A percentile compares a stretch with the other conserved stretches of the same genome.
Conservation (phyloP, 2,888 invertebrate species). For the Aleiodes leptofemur region DNA sequence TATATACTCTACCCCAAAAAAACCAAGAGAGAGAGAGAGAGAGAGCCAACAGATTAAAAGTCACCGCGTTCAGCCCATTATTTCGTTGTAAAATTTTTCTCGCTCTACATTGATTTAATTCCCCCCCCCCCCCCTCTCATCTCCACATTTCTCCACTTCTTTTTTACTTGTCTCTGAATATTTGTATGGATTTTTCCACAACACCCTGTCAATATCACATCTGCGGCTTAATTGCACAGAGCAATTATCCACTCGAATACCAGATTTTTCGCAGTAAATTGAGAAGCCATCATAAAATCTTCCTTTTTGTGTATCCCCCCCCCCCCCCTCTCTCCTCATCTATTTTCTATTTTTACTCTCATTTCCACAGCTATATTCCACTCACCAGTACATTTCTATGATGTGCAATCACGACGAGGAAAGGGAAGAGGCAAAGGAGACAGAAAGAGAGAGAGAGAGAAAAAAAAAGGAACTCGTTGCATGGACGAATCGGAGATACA, state of each 20-base stretch:
- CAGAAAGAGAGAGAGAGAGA: constrained; percentile 19
- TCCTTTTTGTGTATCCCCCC: background rate
- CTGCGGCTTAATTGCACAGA: constrained; percentile 6
- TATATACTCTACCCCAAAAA: constrained; percentile 25
- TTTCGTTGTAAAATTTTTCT: constrained; percentile 2
- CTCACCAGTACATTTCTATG: background rate
- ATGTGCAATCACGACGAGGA: constrained; percentile 36
- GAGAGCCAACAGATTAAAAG: constrained; percentile 55
- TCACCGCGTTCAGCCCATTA: constrained; percentile 44
- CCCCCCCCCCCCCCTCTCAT: background rate
- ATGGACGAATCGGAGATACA: constrained; percentile 41
- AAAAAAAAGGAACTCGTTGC: constrained; percentile 14
- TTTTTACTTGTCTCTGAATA: background rate
- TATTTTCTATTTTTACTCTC: constrained; percentile 10
- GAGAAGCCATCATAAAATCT: constrained; percentile 23
- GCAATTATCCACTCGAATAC: constrained; percentile 29
- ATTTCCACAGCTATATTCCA: background rate
- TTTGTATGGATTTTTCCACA: background rate
- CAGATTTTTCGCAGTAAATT: constrained; percentile 10
- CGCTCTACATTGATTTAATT: constrained; percentile 16
- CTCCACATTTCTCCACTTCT: background rate
- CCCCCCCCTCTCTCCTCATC: background rate
- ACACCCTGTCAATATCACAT: constrained; percentile 2
- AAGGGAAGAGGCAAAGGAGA: constrained; percentile 28
- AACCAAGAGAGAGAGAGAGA: constrained; percentile 52